These are phyloP conservation scores for Linurgus olivaceus DNA, from an alignment of 2,797 vertebrate genomes.

Conservation along the genomic window DNA sequence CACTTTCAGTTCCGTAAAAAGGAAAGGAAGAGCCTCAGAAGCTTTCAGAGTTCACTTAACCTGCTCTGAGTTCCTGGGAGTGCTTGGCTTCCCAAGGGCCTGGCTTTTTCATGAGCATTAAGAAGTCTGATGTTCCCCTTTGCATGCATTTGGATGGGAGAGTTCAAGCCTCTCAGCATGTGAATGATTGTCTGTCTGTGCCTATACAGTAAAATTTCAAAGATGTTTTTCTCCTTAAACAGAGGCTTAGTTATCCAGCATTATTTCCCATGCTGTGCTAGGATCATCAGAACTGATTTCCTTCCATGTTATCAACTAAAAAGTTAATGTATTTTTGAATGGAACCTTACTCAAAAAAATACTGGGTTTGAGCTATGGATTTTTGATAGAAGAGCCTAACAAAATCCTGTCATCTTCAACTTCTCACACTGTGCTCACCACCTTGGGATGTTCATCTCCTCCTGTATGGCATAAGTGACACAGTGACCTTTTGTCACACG, in stretches of 20 bases:
- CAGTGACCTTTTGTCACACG: not conserved
- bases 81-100: not conserved
- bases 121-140: not conserved
- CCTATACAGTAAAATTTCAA: not conserved
- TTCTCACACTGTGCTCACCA: not conserved
- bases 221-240: not conserved
- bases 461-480: not conserved
- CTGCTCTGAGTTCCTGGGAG: not conserved
- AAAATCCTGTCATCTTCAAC: not conserved
- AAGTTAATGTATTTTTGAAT: conserved; percentile 9
- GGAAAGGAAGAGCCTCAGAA: not conserved
- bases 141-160: not conserved
- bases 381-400: not conserved
- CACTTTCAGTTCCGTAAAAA: not conserved
- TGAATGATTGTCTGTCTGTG: not conserved
- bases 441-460: not conserved
- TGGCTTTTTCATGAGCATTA: not conserved
- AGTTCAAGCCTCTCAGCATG: not conserved
- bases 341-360: not conserved
- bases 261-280: not conserved
- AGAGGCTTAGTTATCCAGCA: not conserved
- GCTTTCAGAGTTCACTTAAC: not conserved
- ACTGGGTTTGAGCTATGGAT: not conserved
- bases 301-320: conserved; percentile 4
- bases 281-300: not conserved